Base-by-base conservation (phyloP, 2,888 invertebrate genomes). In the Drosophila pseudotakahashii region DNA sequence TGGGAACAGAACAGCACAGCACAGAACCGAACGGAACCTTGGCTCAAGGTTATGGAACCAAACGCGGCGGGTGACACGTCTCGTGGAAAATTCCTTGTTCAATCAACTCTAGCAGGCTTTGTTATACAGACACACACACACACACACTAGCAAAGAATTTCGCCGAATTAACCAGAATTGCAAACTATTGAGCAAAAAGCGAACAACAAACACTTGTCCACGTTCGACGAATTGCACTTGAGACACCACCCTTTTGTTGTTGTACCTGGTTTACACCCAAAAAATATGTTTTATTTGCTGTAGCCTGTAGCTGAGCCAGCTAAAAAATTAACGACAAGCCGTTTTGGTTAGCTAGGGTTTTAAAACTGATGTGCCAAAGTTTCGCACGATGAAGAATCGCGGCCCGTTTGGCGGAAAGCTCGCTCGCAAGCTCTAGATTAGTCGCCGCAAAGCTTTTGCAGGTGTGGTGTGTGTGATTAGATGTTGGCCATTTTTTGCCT, bases 281-380 rank as follows among this genome's bases (percentile, higher is more conserved):
- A 23, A 51, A 64, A 48, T 64, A 19, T 63, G 23, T 53, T 53
- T 45, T 34, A 30, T 59, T 53, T 30, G 30, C 30, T 30, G 7
- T 26, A 26, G 19, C 47, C 14, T n/a, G 1, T 7, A 9, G 19
- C 9, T 32, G 9, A 3, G 34, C 34, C 13, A 32, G 32, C 14
- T 13, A 26, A 1, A 1, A 57, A 48, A 9, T 34, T 14, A 39
- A 42, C 16, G 16, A 32, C 60, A 48, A 53, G 53, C 53, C 39
- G 45, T 26, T 39, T 32, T 13, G 60, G 52, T 70, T 66, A 59
- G 63, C 63, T 73, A 73, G 54, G 58, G 70, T 73, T 76, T 82
- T 41, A 72, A 82, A 81, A 71, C 45, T 70, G 55, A 26, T 80
- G 80, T 79, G 78, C 45, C 59, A 57, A 73, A 59, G 64, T 64